Evolutionary conservation across 2,888 invertebrate genomes (phyloP), one percentile per base, ranked within the genome.

Genomic region (Pilophorus perplexus): DNA sequence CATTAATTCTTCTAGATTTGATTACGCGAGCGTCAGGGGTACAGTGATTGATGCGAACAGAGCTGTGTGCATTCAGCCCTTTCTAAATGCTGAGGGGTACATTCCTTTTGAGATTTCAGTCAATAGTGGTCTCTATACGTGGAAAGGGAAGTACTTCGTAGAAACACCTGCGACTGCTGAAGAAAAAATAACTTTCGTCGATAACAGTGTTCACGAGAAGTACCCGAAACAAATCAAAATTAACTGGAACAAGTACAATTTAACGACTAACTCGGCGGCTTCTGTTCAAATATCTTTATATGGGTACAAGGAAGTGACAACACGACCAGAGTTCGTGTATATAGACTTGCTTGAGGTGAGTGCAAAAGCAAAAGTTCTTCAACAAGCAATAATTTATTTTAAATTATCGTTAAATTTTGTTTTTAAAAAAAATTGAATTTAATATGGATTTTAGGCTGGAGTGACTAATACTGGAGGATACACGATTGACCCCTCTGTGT

Each of bases 111-210:
- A 90, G 75, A 85, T 96, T 18, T 88, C 93, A 0, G 85, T 91
- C 57, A 90, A 91, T 67, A 88, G 87, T 67, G 87, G 87, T 67
- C 84, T 85, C 52, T 95, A 86, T 76, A 89, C 90, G 74, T 94
- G 93, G 90, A 89, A 90, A 74, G 93, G 93, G 72, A 87, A 85
- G 79, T 94, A 87, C 78, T 93, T 93, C 75, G 89, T 96, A 69
- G 93, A 95, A 83, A 91, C 94, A 0, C 93, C 94, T 0, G 89
- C 88, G 0, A 88, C 88, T 1, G 91, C 93, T 0, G 83, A 89
- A 0, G 91, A 93, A 76, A 88, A 86, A 75, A 90, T 95, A 65
- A 89, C 86, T 79, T 91, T 93, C 77, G 81, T 85, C 40, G 86
- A 85, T 64, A 84, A 85, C 70, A 81, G 85, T 27, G 83, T 90